Evolutionary conservation across 2,888 invertebrate species (phyloP).

Genomic region (Nemurella pictetii): DNA sequence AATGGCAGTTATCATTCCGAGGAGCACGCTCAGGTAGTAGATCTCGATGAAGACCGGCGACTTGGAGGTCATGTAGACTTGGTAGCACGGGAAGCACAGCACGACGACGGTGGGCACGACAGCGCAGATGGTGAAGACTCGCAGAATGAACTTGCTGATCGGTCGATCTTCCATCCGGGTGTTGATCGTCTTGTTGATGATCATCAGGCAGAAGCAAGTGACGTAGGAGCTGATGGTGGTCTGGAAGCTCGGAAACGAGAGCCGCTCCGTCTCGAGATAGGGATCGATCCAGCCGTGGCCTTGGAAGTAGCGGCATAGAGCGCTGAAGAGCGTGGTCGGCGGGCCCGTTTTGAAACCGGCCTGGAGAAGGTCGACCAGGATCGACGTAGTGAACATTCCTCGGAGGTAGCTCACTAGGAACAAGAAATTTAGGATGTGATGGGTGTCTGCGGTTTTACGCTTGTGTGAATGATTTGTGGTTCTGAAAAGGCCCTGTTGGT

Average conservation of each 20-base stretch:
- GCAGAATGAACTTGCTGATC: not conserved
- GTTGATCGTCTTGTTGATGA: not conserved
- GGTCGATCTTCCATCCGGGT: not conserved
- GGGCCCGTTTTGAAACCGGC: not conserved
- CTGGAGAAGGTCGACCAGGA: not conserved
- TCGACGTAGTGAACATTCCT: not conserved
- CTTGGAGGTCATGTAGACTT: not conserved
- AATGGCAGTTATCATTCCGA: not conserved
- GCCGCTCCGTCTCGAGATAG: not conserved
- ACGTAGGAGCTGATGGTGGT: not conserved
- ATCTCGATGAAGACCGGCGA: not conserved
- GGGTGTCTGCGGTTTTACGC: too few relatives aligned
- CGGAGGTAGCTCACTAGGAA: not conserved
- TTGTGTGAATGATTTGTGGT: too few relatives aligned
- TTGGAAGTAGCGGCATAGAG: not conserved
- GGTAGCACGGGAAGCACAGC: not conserved
- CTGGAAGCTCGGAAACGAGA: not conserved
- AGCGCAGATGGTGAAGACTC: not conserved
- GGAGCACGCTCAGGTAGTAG: not conserved
- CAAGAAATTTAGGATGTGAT: not conserved
- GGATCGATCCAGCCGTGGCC: not conserved
- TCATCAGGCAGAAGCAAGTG: not conserved
- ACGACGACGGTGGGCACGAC: not conserved
- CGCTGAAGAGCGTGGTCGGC: not conserved
- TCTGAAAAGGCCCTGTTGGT: too few relatives aligned